Conservation (phyloP, 2,113 vertebrate genomes). For the Oreochromis aureus region DNA sequence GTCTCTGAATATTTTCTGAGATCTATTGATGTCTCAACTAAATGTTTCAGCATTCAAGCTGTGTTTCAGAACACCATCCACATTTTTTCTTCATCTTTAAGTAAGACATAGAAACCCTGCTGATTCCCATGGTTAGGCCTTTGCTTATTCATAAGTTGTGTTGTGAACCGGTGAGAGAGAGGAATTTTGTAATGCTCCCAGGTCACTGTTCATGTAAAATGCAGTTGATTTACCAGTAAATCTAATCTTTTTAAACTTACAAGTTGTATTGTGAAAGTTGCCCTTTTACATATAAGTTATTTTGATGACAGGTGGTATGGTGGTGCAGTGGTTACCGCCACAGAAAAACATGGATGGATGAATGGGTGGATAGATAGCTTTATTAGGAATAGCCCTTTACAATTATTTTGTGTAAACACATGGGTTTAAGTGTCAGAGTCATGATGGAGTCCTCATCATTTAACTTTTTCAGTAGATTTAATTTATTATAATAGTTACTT, state of each 20-base stretch:
- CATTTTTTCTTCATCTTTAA: accelerated
- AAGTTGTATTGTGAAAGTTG: neutral
- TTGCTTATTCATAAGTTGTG: accelerated
- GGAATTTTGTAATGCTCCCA: neutral
- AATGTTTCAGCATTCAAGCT: neutral
- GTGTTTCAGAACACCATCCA: neutral
- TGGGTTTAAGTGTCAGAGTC: neutral
- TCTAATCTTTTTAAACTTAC: neutral
- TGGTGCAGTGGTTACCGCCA: neutral
- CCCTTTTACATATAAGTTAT: neutral
- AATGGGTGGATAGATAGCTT: neutral
- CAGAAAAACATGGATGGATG: neutral
- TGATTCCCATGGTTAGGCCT: neutral
- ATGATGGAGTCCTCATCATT: neutral
- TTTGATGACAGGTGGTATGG: neutral
- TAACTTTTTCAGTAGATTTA: neutral
- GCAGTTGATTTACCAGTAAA: neutral
- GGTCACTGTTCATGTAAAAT: neutral
- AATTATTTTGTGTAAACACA: neutral
- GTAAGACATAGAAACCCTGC: neutral
- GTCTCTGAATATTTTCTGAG: neutral
- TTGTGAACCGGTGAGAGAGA: neutral
- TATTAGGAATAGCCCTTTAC: neutral
- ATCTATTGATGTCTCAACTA: neutral
- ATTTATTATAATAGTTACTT: neutral